Base-by-base conservation (phyloP, 92 coral and sea anemone species). In the Scolanthus callimorphus region DNA sequence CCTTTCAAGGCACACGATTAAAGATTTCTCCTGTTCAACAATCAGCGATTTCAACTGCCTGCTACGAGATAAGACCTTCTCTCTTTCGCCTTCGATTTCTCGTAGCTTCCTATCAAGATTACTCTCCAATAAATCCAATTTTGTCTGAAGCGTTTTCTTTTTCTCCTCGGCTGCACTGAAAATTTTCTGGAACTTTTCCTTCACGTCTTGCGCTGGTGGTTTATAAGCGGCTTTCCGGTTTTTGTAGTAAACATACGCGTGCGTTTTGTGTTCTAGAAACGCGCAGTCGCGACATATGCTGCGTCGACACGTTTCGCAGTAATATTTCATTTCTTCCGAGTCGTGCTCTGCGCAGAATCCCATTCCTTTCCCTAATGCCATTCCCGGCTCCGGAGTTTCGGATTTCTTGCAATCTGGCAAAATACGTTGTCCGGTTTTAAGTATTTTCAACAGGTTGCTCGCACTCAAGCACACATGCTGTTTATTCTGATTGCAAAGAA, bases 201-300 rank as follows among this genome's bases (percentile, higher is more conserved):
- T 25, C 1, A 19, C 27, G 0, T 15, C 26, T 13, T 12, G 28
- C 4, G 13, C 29, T 17, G 51, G 0, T 3, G 59, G 28, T 10
- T 1, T 11, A n/a, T n/a, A n/a, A n/a, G n/a, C n/a, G 2, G 43
- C 31, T 6, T 1, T 9, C 13, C n/a, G 55, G 24, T 67, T 39
- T 20, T 39, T 59, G 51, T 59, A 39, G 20, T 59, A 59, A 20
- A 59, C 65, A 12, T 17, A 63, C 20, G 20, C 39, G 65, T 76
- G 83, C 0, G 30, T 70, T 9, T 53, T 60, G 65, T 76, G 83
- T 1, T 60, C 70, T 23, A 76, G 61, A 0, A 68, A 0, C 4
- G 65, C 83, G 47, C 83, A 76, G 27, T 76, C 70, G 11, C 65
- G 76, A 20, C 83, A 76, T 25, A 76, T 31, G 24, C 63, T 53